A percentile compares a stretch with the other conserved stretches of the same genome.
Conservation (phyloP, 1,140 invertebrate species). For the Hycleus cichorii region DNA sequence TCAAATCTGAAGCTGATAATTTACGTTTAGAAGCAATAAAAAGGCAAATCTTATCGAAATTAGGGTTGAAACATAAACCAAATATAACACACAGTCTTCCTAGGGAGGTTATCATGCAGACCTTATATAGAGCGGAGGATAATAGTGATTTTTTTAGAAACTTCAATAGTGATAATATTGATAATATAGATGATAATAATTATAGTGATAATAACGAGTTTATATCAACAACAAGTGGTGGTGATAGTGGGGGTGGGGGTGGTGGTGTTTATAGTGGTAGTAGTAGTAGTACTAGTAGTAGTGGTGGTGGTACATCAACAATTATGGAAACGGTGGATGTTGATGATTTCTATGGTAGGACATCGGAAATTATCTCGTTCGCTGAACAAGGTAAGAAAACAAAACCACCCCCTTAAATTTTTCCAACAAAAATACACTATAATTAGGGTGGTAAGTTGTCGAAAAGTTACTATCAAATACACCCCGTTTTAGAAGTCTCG, state of each 20-base stretch:
- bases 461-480: no score
- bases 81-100: conserved; percentile 62
- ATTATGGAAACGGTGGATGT: conserved; percentile 39
- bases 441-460: no score
- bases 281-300: neutral
- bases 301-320: conserved; percentile 29
- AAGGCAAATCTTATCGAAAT: conserved; percentile 65
- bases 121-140: conserved; percentile 56
- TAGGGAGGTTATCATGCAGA: conserved; percentile 60
- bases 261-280: no score
- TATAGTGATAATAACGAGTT: no score
- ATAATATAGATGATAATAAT: neutral
- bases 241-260: no score
- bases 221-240: no score
- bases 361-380: conserved; percentile 75
- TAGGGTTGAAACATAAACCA: conserved; percentile 59
- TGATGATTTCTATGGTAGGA: conserved; percentile 70
- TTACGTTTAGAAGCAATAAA: conserved; percentile 68
- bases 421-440: no score
- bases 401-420: no score
- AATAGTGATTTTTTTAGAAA: conserved; percentile 31
- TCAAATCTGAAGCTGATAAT: conserved; percentile 46
- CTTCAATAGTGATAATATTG: conserved; percentile 28
- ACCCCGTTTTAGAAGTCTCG: no score
- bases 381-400: conserved; percentile 62